phyloP scores from a whole-genome alignment of 2,888 invertebrate species.

The Hirtodrosophila alboralis region DNA sequence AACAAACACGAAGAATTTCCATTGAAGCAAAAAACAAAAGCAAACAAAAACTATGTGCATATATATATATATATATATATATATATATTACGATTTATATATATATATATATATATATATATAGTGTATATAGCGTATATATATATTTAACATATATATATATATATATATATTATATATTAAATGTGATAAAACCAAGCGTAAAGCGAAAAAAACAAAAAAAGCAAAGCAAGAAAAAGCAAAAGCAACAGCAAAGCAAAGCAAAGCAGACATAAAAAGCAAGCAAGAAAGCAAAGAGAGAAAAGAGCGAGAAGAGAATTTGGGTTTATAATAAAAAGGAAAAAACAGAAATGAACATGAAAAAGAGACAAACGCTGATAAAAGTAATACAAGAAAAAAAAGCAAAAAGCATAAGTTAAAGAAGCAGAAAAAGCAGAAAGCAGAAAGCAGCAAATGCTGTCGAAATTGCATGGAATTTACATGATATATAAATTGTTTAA shows the following conservation, averaged over 20 bases:
- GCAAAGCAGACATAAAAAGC: slow-evolving; percentile 34
- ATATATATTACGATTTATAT: slow-evolving; percentile 52
- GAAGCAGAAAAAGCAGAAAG: slow-evolving; percentile 3
- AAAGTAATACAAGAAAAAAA: no score
- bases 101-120: slow-evolving; percentile 43
- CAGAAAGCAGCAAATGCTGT: no score
- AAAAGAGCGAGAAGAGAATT: slow-evolving; percentile 5
- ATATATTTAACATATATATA: slow-evolving; percentile 56
- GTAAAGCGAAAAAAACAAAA: slow-evolving; percentile 68
- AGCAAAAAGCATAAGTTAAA: no score
- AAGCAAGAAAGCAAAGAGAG: slow-evolving; percentile 13
- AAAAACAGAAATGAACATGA: no score
- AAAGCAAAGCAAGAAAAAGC: slow-evolving; percentile 30
- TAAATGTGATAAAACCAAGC: slow-evolving; percentile 79
- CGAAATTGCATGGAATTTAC: no score
- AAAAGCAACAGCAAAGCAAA: slow-evolving; percentile 35
- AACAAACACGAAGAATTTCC: slow-evolving; percentile 55
- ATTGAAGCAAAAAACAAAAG: slow-evolving; percentile 20
- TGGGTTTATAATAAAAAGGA: no score
- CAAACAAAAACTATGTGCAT: slow-evolving; percentile 38
- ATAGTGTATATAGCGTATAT: slow-evolving; percentile 46
- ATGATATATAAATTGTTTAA: background rate
- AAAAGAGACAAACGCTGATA: no score
- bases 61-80: slow-evolving; percentile 53
- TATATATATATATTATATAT: slow-evolving; percentile 66